Conservation (phyloP, 92 coral and sea anemone genomes). For the Epizoanthus scotinus region DNA sequence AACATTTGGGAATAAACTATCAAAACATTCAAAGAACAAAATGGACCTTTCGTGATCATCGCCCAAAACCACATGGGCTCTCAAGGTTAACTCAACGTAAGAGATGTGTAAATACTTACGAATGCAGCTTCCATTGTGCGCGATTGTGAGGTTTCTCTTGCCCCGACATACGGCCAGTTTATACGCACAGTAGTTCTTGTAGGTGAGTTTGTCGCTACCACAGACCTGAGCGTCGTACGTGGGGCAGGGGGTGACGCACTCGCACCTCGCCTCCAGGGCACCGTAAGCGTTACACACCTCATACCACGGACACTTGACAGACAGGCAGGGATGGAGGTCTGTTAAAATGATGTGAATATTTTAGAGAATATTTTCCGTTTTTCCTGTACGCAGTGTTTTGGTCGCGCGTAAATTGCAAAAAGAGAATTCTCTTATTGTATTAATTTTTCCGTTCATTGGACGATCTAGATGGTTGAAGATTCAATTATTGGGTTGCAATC, state of each 20-base stretch:
- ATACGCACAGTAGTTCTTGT: constrained; percentile 20
- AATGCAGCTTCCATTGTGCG: constrained; percentile 25
- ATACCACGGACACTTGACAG: constrained; percentile 32
- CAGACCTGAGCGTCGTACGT: constrained; percentile 13
- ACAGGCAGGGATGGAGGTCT: constrained; percentile 24
- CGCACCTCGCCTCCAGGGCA: constrained; percentile 20
- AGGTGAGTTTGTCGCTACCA: constrained; percentile 20
- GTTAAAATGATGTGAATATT: background rate
- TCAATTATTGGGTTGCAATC: no score
- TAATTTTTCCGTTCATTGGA: no score
- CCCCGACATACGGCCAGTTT: constrained; percentile 10
- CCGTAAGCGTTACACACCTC: constrained; percentile 35
- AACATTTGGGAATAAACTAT: no score
- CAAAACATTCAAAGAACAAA: no score
- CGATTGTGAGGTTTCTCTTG: constrained; percentile 2
- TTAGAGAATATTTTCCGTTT: no score
- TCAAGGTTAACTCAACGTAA: background rate
- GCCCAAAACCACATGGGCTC: no score
- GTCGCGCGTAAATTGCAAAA: no score
- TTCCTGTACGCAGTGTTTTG: no score
- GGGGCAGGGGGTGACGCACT: constrained; percentile 28
- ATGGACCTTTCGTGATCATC: no score
- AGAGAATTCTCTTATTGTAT: no score
- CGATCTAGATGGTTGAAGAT: no score
- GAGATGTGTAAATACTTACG: background rate